Evolutionary conservation across 2,888 invertebrate genomes (phyloP), one percentile per base, ranked within the genome.

Genomic region (Terebella lapidaria): DNA sequence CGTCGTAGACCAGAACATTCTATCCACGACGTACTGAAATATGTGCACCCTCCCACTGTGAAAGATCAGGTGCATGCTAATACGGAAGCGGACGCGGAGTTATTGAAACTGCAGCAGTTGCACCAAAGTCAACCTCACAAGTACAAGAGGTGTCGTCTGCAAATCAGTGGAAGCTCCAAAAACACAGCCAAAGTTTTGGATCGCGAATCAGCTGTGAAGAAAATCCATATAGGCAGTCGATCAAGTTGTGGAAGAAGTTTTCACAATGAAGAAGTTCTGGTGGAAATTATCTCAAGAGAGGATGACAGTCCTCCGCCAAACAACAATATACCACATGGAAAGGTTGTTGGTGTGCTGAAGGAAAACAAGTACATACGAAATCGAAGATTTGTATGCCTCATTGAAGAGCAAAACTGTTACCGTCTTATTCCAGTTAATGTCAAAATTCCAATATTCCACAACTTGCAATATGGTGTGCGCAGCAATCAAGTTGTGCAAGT

Each of bases 201-300:
- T 25, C 5, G 3, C 5, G 54, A 3, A 4, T 18, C 10, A 15
- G 42, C 10, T n/a, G 42, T 35, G 10, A 10, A 25, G 3, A 29
- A 97, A 86, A 29, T 55, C 24, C 3, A 10, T 15, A 29, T 29
- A 22, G 35, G 35, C 2, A 27, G 55, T 15, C 28, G 55, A 20
- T 27, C 27, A n/a, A 25, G 27, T 10, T 53, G 53, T n/a, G 53
- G 53, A 18, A 24, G 20, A 24, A 26, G 35, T 27, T 55, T 55
- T 15, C 24, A 55, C n/a, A 27, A 27, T 24, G 26, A 25, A 27
- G 30, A n/a, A 4, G 35, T 30, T 25, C 26, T 46, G n/a, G 52
- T 20, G 27, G 27, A 18, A 47, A 28, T 54, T 25, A n/a, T n/a
- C n/a, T n/a, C 26, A 45, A 42, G 22, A 15, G 26, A 49, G 22